phyloP scores from a whole-genome alignment of 37 sponge, comb jelly and placozoan species.

The Cladorhizidae sp. region DNA sequence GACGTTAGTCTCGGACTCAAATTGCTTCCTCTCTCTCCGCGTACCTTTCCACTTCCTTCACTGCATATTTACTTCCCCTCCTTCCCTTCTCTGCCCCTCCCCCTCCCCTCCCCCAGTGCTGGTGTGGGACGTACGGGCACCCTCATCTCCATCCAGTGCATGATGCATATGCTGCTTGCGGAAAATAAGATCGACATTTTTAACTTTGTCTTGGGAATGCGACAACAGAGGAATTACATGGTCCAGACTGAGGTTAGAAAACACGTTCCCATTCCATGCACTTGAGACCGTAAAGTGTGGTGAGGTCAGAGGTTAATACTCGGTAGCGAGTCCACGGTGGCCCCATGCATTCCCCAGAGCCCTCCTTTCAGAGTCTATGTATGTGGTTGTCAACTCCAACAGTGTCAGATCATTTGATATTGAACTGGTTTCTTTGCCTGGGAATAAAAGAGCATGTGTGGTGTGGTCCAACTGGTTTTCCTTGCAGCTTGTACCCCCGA shows the following conservation, averaged over 20 bases:
- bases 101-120: slow-evolving; percentile 60
- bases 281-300: too few relatives aligned
- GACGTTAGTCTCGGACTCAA: not conserved
- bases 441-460: too few relatives aligned
- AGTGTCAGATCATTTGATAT: too few relatives aligned
- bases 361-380: too few relatives aligned
- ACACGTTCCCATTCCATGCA: too few relatives aligned
- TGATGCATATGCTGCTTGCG: slow-evolving; percentile 70
- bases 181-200: slow-evolving; percentile 74
- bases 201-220: slow-evolving; percentile 63
- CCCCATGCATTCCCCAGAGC: too few relatives aligned
- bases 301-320: too few relatives aligned
- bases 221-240: slow-evolving; percentile 76
- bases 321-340: too few relatives aligned
- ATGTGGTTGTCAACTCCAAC: too few relatives aligned
- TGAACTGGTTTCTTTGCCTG: too few relatives aligned
- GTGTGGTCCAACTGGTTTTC: too few relatives aligned
- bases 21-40: not conserved
- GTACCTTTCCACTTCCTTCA: not conserved
- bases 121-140: slow-evolving; percentile 88
- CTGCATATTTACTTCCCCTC: not conserved
- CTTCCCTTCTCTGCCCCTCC: slow-evolving; percentile 2
- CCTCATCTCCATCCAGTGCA: slow-evolving; percentile 56
- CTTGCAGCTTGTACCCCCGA: too few relatives aligned
- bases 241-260: slow-evolving; percentile 85